Evolutionary conservation across 2,888 invertebrate species (phyloP), one percentile per base, ranked within the genome.

Genomic region (Gisinianus flammeolus): DNA sequence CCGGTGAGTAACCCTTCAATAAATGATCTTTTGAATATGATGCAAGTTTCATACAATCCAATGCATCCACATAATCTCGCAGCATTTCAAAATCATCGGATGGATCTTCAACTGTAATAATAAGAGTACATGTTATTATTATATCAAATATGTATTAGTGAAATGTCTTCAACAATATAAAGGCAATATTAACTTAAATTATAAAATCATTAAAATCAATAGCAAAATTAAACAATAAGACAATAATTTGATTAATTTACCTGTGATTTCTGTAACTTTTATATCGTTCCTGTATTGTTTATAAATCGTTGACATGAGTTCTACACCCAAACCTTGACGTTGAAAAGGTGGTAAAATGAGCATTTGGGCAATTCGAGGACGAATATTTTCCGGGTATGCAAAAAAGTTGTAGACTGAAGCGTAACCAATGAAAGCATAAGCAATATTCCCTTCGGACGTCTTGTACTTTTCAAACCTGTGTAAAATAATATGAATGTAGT

Each of bases 361-460:
- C 86, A 97, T 93, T 88, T 98, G 98, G 82, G 96, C 95, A 81
- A 99, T 93, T 79, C 98, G 90, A 4, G 97, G 95, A 35, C 98
- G 90, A 74, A 91, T 91, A 86, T 93, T 92, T 80, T 91, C 90
- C 0, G 98, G 97, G 88, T 97, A 97, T 1, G 95, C 94, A 87
- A 95, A 99, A 88, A 97, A 99, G 83, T 94, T 93, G 88, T 98
- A 99, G 64, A 96, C 93, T 0, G 96, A 95, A 71, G 93, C 92
- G 87, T 95, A 98, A 19, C 96, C 98, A 44, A 92, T 92, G 56
- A 94, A 91, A 24, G 93, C 93, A 85, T 93, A 93, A 75, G 90
- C 89, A 12, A 87, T 86, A 12, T 88, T 88, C 2, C 88, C 88
- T 69, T 85, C 85, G 72, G 81, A 79, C 4, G 81, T 82, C 79